phyloP scores from a whole-genome alignment of 2,888 invertebrate species.

The Perithous albicinctus region DNA sequence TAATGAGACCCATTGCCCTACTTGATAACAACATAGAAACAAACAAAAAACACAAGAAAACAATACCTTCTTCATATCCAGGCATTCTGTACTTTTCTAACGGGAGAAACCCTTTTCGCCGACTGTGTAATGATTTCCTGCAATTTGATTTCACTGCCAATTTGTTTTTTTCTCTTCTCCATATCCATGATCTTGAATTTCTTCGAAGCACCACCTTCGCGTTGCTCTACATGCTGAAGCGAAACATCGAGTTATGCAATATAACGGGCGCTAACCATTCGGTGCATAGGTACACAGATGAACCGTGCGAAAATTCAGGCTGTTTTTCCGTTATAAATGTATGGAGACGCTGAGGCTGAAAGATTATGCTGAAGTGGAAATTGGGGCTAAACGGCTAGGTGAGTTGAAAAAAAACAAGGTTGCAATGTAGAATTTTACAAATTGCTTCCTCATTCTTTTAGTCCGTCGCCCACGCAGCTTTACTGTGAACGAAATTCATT shows the following conservation, averaged over 20 bases:
- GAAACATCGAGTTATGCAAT: constrained; percentile 6
- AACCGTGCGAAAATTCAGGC: constrained; percentile 36
- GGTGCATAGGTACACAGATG: constrained; percentile 1
- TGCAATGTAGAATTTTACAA: too few relatives aligned
- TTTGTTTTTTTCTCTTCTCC: constrained; percentile 21
- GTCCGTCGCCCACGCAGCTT: too few relatives aligned
- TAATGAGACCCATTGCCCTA: constrained; percentile 64
- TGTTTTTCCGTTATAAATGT: not conserved
- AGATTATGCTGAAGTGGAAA: too few relatives aligned
- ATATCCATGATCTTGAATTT: constrained; percentile 4
- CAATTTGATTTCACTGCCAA: constrained; percentile 14
- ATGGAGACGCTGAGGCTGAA: not conserved
- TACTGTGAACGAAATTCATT: too few relatives aligned
- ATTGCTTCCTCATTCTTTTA: too few relatives aligned
- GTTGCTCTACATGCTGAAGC: not conserved
- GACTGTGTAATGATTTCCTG: constrained; percentile 25
- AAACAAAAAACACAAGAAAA: constrained; percentile 5
- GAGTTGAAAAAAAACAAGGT: too few relatives aligned
- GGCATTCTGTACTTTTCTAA: not conserved
- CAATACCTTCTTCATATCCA: not conserved
- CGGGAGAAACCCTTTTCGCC: not conserved
- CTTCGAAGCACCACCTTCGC: not conserved
- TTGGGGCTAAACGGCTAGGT: too few relatives aligned
- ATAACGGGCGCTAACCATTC: not conserved
- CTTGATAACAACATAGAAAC: constrained; percentile 20